Base-by-base conservation (phyloP, 1,140 invertebrate genomes). In the Trichomalopsis sarcophagae region DNA sequence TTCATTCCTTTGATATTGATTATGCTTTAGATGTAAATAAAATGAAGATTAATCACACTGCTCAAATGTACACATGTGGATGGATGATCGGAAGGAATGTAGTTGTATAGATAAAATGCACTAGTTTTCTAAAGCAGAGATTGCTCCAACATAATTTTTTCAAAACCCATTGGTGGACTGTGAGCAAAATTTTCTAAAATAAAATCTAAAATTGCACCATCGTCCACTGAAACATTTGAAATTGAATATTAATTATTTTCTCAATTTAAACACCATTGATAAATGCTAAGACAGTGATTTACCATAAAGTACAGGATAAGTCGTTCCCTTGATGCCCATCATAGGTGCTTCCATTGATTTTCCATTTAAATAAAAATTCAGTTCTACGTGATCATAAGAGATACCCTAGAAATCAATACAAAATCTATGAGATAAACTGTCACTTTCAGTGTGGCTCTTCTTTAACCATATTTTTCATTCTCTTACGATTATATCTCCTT, bases 131-230 rank as follows among this genome's bases (percentile, higher is more conserved):
- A 99, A 85, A 99, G 96, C 33, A 99, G 94, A 5, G 98, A 98
- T 92, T 99, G 98, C 93, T 99, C 99, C 79, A 99, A 94, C 96
- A 99, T 97, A 86, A 99, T 99, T 93, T 97, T 97, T 86, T 99
- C 98, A 92, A 97, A 99, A 47, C 99, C 99, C 69, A 95, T 93
- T 0, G 99, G 98, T 69, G 97, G 96, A 5, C 95, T 94, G 91
- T 97, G 95, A 84, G 95, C 94, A 92, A 99, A 99, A 89, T 96
- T 97, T 86, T 97, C 96, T 92, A 99, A 95, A 88, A 98, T 97
- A 87, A 99, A 96, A 93, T 99, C 99, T 91, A 99, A 92, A 87
- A 99, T 99, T 47, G 98, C 98, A 90, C 98, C 98, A 92, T 99
- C 98, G 90, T 99, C 98, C 88, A 99, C 98, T 99, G 93, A 75